These are phyloP conservation scores for Andricus quercusramuli DNA, from an alignment of 2,888 invertebrate genomes.

Conservation along the genomic window DNA sequence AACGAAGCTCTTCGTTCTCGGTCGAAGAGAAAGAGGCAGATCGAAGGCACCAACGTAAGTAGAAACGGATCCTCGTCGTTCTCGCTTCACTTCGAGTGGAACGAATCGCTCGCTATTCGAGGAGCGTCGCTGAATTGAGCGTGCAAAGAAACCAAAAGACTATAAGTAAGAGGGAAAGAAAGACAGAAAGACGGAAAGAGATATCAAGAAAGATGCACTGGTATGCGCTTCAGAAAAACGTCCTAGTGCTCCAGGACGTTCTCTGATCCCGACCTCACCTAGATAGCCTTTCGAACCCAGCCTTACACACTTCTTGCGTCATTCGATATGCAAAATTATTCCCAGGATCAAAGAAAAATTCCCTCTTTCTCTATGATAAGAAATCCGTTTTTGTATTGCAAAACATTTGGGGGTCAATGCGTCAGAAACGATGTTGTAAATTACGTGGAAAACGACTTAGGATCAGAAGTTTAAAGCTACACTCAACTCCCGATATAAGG, in stretches of 20 bases:
- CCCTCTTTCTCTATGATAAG: too few species aligned
- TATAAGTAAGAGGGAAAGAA: conserved; percentile 41
- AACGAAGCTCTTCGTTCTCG: conserved; percentile 42
- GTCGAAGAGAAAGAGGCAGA: conserved; percentile 42
- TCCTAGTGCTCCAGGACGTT: conserved; percentile 27
- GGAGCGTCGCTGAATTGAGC: conserved; percentile 53
- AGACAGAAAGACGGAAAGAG: conserved; percentile 39
- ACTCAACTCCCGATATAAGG: too few species aligned
- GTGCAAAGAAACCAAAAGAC: conserved; percentile 57
- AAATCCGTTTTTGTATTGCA: too few species aligned
- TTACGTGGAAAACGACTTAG: too few species aligned
- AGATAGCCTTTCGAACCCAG: too few species aligned
- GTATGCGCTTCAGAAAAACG: conserved; percentile 43
- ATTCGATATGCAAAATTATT: too few species aligned
- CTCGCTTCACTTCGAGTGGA: conserved; percentile 41
- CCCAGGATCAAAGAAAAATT: too few species aligned
- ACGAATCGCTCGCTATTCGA: conserved; percentile 55
- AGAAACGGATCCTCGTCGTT: conserved; percentile 40
- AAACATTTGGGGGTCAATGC: too few species aligned
- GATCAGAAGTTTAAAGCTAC: too few species aligned
- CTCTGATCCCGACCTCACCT: too few species aligned
- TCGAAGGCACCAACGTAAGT: conserved; percentile 43
- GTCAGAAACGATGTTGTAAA: too few species aligned
- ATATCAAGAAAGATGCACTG: conserved; percentile 40
- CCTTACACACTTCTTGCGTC: too few species aligned